Percentiles rank a stretch among this genome's conserved stretches.
Evolutionary conservation across 2,888 invertebrate genomes (phyloP).

Genomic region (Orchesellides sinensis): DNA sequence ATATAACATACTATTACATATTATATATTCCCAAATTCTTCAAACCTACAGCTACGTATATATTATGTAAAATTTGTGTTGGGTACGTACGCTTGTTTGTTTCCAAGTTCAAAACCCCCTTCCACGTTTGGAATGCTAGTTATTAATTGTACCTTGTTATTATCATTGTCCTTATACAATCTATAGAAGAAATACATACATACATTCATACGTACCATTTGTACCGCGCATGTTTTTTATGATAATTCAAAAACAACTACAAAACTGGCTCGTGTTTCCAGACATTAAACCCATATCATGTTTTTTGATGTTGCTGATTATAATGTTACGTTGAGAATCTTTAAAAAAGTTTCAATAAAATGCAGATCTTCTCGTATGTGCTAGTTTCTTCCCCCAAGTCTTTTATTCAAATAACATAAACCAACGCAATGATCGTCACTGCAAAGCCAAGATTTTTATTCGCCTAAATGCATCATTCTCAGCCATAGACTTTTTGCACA

Average conservation of each 20-base stretch:
- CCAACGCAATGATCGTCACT: too few species aligned
- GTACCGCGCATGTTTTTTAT: conserved; percentile 42
- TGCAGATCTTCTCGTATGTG: too few species aligned
- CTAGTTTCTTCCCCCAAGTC: too few species aligned
- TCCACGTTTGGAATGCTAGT: conserved; percentile 34
- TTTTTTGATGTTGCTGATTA: conserved; percentile 39
- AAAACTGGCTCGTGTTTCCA: conserved; percentile 12
- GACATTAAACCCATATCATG: conserved; percentile 39
- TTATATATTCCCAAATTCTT: too few species aligned
- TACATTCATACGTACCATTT: too few species aligned
- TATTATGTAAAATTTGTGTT: conserved; percentile 11
- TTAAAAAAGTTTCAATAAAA: conserved; percentile 1
- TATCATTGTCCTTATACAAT: neutral
- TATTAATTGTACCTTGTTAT: neutral
- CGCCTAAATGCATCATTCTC: too few species aligned
- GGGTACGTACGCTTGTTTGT: conserved; percentile 48
- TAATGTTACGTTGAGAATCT: conserved; percentile 21
- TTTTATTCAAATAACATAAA: too few species aligned
- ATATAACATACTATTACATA: neutral
- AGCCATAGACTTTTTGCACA: too few species aligned
- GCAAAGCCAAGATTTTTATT: too few species aligned
- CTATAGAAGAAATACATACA: neutral
- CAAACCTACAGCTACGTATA: too few species aligned
- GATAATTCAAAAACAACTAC: neutral
- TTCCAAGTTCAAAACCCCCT: conserved; percentile 39